A percentile compares a stretch with the other conserved stretches of the same genome.
Evolutionary conservation across 2,113 vertebrate genomes (phyloP).

Genomic region (Rhynchomys soricoides): DNA sequence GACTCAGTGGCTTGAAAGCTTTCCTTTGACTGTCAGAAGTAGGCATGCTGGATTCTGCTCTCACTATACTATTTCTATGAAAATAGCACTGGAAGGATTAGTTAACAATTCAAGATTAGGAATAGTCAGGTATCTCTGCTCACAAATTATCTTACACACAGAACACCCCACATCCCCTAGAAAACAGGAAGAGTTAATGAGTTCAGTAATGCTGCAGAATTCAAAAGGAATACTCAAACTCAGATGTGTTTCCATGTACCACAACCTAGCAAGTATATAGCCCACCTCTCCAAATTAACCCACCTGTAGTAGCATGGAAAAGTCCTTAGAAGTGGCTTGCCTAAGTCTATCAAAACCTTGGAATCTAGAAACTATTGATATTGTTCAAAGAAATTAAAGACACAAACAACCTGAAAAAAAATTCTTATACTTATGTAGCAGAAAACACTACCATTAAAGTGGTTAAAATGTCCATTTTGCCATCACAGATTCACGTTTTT

Average conservation of each 20-base stretch:
- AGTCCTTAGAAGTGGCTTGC: neutral
- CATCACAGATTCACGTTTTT: neutral
- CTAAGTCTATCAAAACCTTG: neutral
- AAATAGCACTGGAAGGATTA: neutral
- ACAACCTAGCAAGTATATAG: neutral
- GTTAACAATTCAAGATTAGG: neutral
- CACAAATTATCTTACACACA: neutral
- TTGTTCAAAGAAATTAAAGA: neutral
- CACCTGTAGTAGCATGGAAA: neutral
- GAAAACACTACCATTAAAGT: neutral
- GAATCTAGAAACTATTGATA: neutral
- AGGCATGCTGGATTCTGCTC: neutral
- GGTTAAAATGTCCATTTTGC: neutral
- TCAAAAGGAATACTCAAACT: neutral
- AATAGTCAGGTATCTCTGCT: neutral
- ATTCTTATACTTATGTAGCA: neutral
- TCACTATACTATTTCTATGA: neutral
- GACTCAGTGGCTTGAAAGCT: neutral
- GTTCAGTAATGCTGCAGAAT: neutral
- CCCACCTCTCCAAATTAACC: neutral
- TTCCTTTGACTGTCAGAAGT: neutral
- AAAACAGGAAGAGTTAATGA: neutral
- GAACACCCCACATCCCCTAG: neutral
- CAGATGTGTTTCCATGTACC: neutral
- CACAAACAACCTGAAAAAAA: neutral